A percentile compares a stretch with the other conserved stretches of the same genome.
phyloP scores from a whole-genome alignment of 2,113 vertebrate genomes.

The Progne subis region DNA sequence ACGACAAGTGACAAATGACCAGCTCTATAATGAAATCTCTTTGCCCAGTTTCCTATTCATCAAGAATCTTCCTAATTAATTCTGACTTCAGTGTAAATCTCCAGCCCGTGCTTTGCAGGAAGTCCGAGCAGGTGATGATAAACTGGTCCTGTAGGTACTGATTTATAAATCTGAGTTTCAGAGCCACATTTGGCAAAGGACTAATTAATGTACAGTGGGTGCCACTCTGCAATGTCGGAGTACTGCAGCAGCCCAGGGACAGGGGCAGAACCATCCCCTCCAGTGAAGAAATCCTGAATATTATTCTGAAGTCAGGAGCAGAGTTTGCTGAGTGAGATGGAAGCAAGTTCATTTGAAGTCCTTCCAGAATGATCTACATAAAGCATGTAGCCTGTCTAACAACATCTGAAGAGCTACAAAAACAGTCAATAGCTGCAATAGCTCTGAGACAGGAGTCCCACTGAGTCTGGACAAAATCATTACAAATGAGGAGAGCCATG shows the following conservation, averaged over 20 bases:
- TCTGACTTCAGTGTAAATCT: background rate
- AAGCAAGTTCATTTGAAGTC: background rate
- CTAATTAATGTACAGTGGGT: background rate
- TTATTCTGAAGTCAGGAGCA: background rate
- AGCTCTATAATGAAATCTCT: background rate
- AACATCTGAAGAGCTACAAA: conserved; percentile 4
- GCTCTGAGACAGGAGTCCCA: conserved; percentile 3
- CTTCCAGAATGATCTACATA: background rate
- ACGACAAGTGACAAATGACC: background rate
- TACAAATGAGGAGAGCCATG: background rate
- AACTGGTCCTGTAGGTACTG: background rate
- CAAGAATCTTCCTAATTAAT: background rate
- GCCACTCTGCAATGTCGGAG: background rate
- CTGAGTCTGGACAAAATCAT: background rate
- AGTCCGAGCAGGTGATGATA: background rate
- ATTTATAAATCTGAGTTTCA: background rate
- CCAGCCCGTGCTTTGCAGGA: background rate
- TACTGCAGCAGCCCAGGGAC: background rate
- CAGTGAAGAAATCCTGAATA: background rate
- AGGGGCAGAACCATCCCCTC: background rate
- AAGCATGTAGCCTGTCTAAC: background rate
- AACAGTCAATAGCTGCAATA: background rate
- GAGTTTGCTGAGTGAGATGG: background rate
- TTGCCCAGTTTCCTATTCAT: background rate
- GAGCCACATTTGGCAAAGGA: background rate